A percentile compares a stretch with the other conserved stretches of the same genome.
Evolutionary conservation across 1,140 invertebrate species (phyloP).

Genomic region (Zaprionus capensis): DNA sequence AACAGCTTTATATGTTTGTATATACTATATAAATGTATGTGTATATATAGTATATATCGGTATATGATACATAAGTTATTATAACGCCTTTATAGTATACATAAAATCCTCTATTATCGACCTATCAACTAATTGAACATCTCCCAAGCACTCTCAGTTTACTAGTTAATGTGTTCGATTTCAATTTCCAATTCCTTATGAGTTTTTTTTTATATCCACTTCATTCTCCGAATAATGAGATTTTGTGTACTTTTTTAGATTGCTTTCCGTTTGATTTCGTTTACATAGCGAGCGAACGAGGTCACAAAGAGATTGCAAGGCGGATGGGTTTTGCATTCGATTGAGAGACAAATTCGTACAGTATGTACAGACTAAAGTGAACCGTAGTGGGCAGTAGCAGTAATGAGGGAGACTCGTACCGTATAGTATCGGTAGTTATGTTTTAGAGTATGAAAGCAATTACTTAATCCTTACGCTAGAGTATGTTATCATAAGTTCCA

Average conservation of each 20-base stretch:
- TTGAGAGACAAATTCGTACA: constrained; percentile 22
- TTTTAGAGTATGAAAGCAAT: background rate
- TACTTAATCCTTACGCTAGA: constrained; percentile 4
- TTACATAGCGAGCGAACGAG: constrained; percentile 26
- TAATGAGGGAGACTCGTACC: background rate
- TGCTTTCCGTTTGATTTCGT: constrained; percentile 48
- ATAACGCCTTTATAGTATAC: constrained; percentile 14
- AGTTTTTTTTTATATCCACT: background rate
- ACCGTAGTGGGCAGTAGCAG: constrained; percentile 11
- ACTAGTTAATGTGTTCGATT: background rate
- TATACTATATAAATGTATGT: background rate
- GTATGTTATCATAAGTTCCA: constrained; percentile 39
- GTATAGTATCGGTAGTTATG: background rate
- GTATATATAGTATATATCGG: constrained; percentile 4
- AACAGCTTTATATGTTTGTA: constrained; percentile 15
- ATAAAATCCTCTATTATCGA: constrained; percentile 1
- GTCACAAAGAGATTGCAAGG: constrained; percentile 39
- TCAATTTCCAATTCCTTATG: background rate
- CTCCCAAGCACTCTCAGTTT: constrained; percentile 4
- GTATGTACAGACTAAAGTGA: constrained; percentile 10
- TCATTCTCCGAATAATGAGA: constrained; percentile 1
- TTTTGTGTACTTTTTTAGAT: constrained; percentile 43
- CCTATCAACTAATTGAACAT: constrained; percentile 2
- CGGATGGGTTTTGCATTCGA: constrained; percentile 8
- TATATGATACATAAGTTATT: constrained; percentile 26